Conservation (phyloP, 1,140 invertebrate species). For the Gerris buenoi region DNA sequence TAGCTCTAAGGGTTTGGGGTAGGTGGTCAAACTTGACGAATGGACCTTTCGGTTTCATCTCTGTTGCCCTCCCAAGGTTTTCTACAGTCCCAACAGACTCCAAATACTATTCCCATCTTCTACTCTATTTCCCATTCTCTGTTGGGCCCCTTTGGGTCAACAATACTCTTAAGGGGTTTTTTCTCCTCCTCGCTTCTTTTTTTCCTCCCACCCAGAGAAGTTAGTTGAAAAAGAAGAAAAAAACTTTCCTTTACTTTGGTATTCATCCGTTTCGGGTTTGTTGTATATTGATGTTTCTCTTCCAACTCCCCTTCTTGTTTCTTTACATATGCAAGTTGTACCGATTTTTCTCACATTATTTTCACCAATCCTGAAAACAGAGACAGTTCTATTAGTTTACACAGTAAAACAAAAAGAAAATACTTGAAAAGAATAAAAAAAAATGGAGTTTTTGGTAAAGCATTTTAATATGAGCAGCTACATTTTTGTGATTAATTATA, state of each 20-base stretch:
- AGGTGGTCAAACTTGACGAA: constrained; percentile 3
- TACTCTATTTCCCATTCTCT: not conserved
- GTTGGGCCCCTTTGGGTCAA: not conserved
- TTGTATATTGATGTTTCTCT: not conserved
- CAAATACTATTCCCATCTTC: not conserved
- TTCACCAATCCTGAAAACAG: too few relatives aligned
- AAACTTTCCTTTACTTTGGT: too few relatives aligned
- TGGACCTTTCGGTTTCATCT: not conserved
- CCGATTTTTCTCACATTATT: not conserved
- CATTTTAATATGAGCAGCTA: too few relatives aligned
- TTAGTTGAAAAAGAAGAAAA: too few relatives aligned
- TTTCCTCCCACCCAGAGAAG: too few relatives aligned
- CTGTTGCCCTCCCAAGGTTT: not conserved
- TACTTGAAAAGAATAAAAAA: too few relatives aligned
- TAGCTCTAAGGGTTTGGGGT: not conserved
- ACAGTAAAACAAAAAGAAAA: too few relatives aligned
- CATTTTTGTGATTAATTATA: too few relatives aligned
- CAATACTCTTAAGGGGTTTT: not conserved
- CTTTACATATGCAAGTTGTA: too few relatives aligned
- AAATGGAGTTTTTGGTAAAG: too few relatives aligned
- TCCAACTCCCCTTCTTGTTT: not conserved
- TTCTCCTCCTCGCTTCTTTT: not conserved
- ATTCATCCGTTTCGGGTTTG: not conserved
- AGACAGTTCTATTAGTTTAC: too few relatives aligned
- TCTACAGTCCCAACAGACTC: not conserved